These are phyloP conservation scores for Hyposmocoma kahamanoa DNA, from an alignment of 1,140 invertebrate genomes.

Conservation along the genomic window DNA sequence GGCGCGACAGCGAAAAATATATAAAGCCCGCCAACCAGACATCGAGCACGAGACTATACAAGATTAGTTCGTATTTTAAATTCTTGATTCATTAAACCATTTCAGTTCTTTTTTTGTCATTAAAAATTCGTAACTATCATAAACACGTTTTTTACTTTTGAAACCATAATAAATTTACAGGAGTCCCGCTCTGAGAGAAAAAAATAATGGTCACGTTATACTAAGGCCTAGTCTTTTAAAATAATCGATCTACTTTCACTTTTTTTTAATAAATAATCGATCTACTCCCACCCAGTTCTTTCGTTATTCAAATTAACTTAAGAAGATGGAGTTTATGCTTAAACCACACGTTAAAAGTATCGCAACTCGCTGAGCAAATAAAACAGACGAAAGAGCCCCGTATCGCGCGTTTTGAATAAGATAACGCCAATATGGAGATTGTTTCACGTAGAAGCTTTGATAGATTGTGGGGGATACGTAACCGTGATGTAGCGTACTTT, in stretches of 20 bases:
- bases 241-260: background rate
- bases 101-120: no score
- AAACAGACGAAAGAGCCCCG: slow-evolving; percentile 52
- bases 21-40: no score
- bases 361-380: slow-evolving; percentile 67
- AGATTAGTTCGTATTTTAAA: no score
- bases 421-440: slow-evolving; percentile 63
- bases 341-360: slow-evolving; percentile 34
- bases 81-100: no score
- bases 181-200: background rate
- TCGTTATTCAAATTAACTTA: background rate
- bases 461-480: slow-evolving; percentile 17
- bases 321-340: slow-evolving; percentile 15
- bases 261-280: background rate
- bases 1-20: no score
- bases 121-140: no score
- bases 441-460: slow-evolving; percentile 33
- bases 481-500: background rate
- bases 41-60: no score
- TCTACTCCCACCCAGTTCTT: no score
- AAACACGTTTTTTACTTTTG: no score
- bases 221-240: background rate
- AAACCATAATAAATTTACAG: no score
- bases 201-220: background rate
- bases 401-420: slow-evolving; percentile 61